Evolutionary conservation across 2,888 invertebrate genomes (phyloP), one percentile per base, ranked within the genome.

Genomic region (Drosophila algonquin): DNA sequence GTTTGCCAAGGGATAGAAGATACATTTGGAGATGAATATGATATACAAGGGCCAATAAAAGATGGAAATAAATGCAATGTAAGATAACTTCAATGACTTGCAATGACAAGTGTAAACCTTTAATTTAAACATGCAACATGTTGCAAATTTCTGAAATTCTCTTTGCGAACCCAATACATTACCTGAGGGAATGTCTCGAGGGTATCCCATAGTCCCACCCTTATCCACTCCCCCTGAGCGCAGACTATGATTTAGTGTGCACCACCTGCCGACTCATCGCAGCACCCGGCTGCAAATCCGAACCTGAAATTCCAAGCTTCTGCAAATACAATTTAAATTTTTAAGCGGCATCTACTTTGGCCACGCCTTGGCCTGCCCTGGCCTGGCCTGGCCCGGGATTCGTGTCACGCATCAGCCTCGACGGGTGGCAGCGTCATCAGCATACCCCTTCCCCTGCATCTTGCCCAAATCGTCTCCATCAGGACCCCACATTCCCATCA

Each of bases 271-370:
- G 71, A 58, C 53, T 72, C 70, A 59, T 60, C 27, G 69, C 14
- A 0, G 58, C 50, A 54, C 48, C 51, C 56, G 52, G 55, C 24
- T 14, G 12, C 32, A 24, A 30, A 48, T 18, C 21, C 57, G 40
- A 40, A 40, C 40, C 40, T 40, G 6, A 40, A 40, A 40, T 47
- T 57, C 65, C 75, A 64, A 63, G 62, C 76, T 52, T 73, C 73
- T 79, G 80, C 85, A 86, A 86, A 86, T 89, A 89, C 85, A 86
- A 86, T 86, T 86, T 86, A 86, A 89, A 86, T 86, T 89, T 86
- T 86, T 86, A 84, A 86, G 89, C 89, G 87, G 75, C 79, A 76
- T 86, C 83, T 88, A 83, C 88, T 88, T 87, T 87, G 78, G 67
- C 32, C 48, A 48, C 51, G 18, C 64, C 60, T 50, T 52, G 44